Base-by-base conservation (phyloP, 2,113 vertebrate genomes). In the Neotoma lepida region DNA sequence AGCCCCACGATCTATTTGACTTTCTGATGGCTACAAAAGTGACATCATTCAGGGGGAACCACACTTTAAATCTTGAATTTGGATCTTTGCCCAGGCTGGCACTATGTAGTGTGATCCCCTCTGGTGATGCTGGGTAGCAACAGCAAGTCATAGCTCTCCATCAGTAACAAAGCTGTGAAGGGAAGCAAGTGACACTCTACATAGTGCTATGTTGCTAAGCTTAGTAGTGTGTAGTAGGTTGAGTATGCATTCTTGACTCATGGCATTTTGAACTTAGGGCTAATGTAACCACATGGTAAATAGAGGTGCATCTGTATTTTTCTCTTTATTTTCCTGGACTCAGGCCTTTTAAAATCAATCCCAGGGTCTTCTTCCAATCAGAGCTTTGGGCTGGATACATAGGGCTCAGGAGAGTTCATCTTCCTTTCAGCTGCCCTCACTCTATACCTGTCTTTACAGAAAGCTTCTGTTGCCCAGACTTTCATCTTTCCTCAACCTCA, bases 51-150 rank as follows among this genome's bases (percentile, higher is more conserved):
- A 46, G n/a, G n/a, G 51, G 70, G 82, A 76, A 46, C n/a, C 6
- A 17, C 80, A 66, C 58, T 76, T 89, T 6, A 8, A 89, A 64
- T 54, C 73, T 85, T 84, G 58, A 49, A 78, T 90, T 78, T 86
- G 93, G 71, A 70, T 90, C 41, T 86, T 94, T 78, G 56, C 93
- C 81, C 71, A 86, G 49, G 63, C 73, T 90, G 71, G 88, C 88
- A 49, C 81, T 86, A 26, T 39, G 73, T 3, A 68, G 88, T 61
- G 24, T 51, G 73, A 78, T 18, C 81, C 81, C 78, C 51, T 90
- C 39, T 68, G 63, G 88, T 61, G 70, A 54, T 76, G 49, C 30
- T 46, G 46, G 80, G 39, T 41, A 89, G 68, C 28, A 24, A 14
- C 44, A 64, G 56, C 6, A 28, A 91, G 39, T 33, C 30, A 30